A percentile compares a stretch with the other conserved stretches of the same genome.
phyloP scores from a whole-genome alignment of 2,797 vertebrate species.

The Bradypodion ventrale region DNA sequence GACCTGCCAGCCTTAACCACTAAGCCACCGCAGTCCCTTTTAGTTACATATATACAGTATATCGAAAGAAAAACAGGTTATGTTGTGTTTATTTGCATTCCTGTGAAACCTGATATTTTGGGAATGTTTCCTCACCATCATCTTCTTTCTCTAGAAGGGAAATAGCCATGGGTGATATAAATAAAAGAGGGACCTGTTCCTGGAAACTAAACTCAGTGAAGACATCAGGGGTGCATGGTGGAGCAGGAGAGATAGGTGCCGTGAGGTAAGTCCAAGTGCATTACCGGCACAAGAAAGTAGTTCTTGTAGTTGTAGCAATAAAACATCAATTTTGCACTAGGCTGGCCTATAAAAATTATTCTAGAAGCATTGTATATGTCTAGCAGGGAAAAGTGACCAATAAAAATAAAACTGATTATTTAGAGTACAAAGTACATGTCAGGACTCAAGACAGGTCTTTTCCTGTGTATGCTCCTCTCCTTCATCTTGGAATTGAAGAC shows the following conservation, averaged over 20 bases:
- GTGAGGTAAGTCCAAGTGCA: background rate
- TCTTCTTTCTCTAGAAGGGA: background rate
- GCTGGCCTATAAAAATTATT: background rate
- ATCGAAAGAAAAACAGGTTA: constrained; percentile 24
- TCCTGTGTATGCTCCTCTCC: no score
- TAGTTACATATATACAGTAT: background rate
- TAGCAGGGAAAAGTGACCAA: background rate
- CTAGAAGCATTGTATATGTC: background rate
- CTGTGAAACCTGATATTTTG: background rate
- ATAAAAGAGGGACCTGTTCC: background rate
- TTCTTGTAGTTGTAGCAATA: no score
- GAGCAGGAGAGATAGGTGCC: constrained; percentile 6
- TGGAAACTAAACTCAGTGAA: background rate
- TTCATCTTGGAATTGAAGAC: no score
- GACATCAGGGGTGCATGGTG: background rate
- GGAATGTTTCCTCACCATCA: background rate
- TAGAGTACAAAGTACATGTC: no score
- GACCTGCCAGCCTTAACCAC: no score
- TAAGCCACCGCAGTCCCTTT: no score
- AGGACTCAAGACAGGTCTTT: no score
- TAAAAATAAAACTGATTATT: background rate
- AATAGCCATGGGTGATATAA: background rate
- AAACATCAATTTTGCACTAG: background rate
- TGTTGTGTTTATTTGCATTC: background rate
- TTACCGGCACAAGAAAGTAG: no score